phyloP scores from a whole-genome alignment of 2,888 invertebrate genomes.

The Xylota segnis region DNA sequence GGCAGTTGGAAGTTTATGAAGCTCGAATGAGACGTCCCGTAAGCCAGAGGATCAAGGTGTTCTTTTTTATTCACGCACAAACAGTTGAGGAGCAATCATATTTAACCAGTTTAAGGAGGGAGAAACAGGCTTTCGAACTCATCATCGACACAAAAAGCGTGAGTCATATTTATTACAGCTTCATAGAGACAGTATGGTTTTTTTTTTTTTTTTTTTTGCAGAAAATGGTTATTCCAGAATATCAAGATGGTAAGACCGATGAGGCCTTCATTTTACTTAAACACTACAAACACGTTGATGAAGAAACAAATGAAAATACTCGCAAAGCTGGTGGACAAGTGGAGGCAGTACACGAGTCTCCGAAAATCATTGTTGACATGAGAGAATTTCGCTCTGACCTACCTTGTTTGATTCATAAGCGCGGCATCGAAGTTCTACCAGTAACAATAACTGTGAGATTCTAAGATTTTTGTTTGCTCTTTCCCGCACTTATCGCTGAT shows the following conservation, averaged over 20 bases:
- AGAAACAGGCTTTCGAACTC: slow-evolving; percentile 97
- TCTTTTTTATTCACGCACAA: slow-evolving; percentile 94
- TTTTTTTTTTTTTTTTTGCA: slow-evolving; percentile 81
- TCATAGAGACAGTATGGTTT: background rate
- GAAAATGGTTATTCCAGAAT: slow-evolving; percentile 94
- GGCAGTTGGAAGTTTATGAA: slow-evolving; percentile 95
- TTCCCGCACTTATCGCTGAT: slow-evolving; percentile 61
- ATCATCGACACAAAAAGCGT: slow-evolving; percentile 97
- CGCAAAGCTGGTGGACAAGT: slow-evolving; percentile 90
- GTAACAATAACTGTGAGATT: slow-evolving; percentile 89
- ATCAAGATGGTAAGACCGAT: slow-evolving; percentile 94
- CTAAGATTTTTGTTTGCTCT: background rate
- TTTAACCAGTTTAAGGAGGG: slow-evolving; percentile 93
- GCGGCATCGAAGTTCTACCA: slow-evolving; percentile 96
- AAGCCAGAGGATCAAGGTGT: slow-evolving; percentile 88
- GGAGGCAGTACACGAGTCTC: slow-evolving; percentile 77
- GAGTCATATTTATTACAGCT: slow-evolving; percentile 80
- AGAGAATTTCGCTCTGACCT: slow-evolving; percentile 98
- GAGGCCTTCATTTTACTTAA: slow-evolving; percentile 85
- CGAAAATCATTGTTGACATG: slow-evolving; percentile 95
- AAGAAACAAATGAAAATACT: slow-evolving; percentile 84
- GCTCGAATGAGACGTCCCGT: slow-evolving; percentile 85
- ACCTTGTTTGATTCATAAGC: slow-evolving; percentile 95
- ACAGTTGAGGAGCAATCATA: slow-evolving; percentile 99
- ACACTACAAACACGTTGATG: slow-evolving; percentile 79